Percentiles rank a stretch among this genome's conserved stretches.
Evolutionary conservation across 2,113 vertebrate genomes (phyloP).

Genomic region (Rallus limicola): DNA sequence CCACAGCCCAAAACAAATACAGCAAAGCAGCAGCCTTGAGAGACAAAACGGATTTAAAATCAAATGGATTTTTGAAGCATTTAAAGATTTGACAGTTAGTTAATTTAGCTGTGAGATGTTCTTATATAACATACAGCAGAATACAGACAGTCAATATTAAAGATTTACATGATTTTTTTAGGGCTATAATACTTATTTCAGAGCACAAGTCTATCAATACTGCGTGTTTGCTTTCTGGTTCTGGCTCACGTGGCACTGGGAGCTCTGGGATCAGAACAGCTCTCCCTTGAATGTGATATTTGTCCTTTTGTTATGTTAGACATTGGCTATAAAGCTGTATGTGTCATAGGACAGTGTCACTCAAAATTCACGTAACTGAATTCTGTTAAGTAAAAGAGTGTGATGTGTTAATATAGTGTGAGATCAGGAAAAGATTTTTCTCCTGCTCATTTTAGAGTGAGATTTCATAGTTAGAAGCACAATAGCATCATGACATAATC

Average conservation of each 20-base stretch:
- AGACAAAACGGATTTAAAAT: neutral
- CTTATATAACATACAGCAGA: neutral
- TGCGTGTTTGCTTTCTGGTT: neutral
- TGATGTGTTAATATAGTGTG: neutral
- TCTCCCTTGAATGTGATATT: neutral
- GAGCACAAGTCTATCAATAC: neutral
- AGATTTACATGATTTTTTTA: neutral
- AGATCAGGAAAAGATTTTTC: neutral
- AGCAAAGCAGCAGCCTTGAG: neutral
- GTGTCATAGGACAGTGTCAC: neutral
- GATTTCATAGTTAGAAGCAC: neutral
- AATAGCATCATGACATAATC: neutral
- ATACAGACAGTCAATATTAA: neutral
- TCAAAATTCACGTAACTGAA: neutral
- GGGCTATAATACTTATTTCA: neutral
- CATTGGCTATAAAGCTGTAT: neutral
- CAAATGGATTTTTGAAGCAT: conserved; percentile 6
- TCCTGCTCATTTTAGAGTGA: neutral
- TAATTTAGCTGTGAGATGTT: conserved; percentile 16
- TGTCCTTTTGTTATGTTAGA: neutral
- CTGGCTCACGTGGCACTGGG: neutral
- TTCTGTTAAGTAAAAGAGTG: neutral
- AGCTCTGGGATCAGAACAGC: neutral
- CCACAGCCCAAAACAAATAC: neutral
- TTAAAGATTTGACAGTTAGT: neutral